Evolutionary conservation across 2,113 vertebrate species (phyloP), one percentile per base, ranked within the genome.

Genomic region (Columba livia): DNA sequence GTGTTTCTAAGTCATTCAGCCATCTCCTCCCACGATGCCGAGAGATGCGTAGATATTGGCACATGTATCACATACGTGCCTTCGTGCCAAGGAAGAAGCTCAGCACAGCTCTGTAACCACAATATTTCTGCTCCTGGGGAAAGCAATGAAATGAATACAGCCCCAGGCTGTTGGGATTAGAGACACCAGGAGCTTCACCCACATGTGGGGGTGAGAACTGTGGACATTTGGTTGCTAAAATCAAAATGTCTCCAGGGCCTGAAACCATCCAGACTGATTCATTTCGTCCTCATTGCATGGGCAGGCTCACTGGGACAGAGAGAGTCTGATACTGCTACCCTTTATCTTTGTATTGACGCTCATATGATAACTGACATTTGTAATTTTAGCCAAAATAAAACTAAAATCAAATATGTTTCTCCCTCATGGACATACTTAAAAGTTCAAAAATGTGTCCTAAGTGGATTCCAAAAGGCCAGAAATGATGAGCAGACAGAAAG

Each of bases 1-100:
- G 4, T 47, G 4, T 15, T 72, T 12, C 29, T 13, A 10, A 47
- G 34, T 64, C 10, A 0, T 16, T 18, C 21, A n/a, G 12, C 48
- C 15, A 0, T 12, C 12, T 31, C 10, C 26, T 82, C 5, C 38
- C 0, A 0, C 11, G 71, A 25, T 75, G 57, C 57, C n/a, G n/a
- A 71, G 54, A 34, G 19, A 53, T 23, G 1, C 8, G 12, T 31
- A 58, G 67, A 40, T 42, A 23, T 36, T 48, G 69, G 83, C 48
- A 90, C 9, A 53, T 34, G 20, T 31, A 10, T 14, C 60, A 44
- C 23, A 31, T 7, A 2, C 0, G 1, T 57, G 14, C 47, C 80
- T 25, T 57, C 0, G 2, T 0, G 5, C 40, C 2, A 0, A 64
- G 60, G 60, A 40, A 56, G 25, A 47, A 51, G 64, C 38, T 86